Percentiles rank a stretch among this genome's conserved stretches.
phyloP scores from a whole-genome alignment of 2,797 vertebrate genomes.

The Smutsia gigantea region DNA sequence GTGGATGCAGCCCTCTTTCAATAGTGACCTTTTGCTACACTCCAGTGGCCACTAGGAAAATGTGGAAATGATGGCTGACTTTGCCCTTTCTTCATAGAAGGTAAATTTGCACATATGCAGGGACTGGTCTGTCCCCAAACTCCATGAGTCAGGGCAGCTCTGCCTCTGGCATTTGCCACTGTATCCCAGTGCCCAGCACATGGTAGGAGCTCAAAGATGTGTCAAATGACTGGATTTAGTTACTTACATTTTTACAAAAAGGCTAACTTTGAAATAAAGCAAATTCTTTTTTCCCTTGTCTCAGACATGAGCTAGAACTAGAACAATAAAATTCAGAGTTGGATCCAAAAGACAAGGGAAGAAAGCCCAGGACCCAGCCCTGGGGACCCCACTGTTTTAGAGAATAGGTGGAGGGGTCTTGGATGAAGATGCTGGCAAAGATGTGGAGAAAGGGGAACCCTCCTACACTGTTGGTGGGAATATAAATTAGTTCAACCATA shows the following conservation, averaged over 20 bases:
- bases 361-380: too few relatives aligned
- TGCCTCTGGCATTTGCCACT: rapidly evolving
- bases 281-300: background rate
- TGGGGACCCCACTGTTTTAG: too few relatives aligned
- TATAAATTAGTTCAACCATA: too few relatives aligned
- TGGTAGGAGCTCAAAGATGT: rapidly evolving
- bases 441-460: too few relatives aligned
- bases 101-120: rapidly evolving
- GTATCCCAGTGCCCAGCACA: rapidly evolving
- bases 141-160: rapidly evolving
- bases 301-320: background rate
- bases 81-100: too few relatives aligned
- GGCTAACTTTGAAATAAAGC: background rate
- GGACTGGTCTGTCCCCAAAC: too few relatives aligned
- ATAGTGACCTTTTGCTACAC: background rate
- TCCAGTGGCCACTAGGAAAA: background rate
- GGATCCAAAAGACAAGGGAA: too few relatives aligned
- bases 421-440: too few relatives aligned
- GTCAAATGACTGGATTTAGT: background rate
- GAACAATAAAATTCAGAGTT: background rate
- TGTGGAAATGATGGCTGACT: rapidly evolving
- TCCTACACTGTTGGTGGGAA: too few relatives aligned
- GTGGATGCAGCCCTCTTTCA: background rate
- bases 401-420: too few relatives aligned
- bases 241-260: background rate